Evolutionary conservation across 2,888 invertebrate species (phyloP), one percentile per base, ranked within the genome.

Genomic region (Teleiodes luculella): DNA sequence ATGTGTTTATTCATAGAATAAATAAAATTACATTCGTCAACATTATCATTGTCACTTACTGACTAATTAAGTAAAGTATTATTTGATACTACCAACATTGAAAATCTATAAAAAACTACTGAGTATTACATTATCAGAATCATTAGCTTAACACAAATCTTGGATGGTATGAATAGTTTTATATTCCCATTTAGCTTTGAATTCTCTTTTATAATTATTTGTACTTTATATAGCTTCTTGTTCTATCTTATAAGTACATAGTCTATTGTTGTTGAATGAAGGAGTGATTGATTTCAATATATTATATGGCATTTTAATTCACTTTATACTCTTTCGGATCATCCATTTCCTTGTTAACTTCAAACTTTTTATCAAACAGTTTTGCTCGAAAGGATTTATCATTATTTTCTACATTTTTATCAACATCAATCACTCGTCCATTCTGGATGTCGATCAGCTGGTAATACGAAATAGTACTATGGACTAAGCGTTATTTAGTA

Each of bases 1-100:
- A 55, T 64, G 61, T 63, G 31, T 83, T 86, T 86, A 86, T 87
- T 86, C 85, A 83, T 78, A 83, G 78, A 85, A 86, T 87, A 87
- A 87, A 87, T 86, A 84, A 33, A 33, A 74, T 70, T 62, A 65
- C 65, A 58, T 64, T 60, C 62, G 66, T 63, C 62, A 63, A 68
- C 52, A 47, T 37, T 33, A 43, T 43, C 43, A 35, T 35, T 50
- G 51, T 39, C 31, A 51, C 51, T 43, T 33, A 33, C 8, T 51
- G 51, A 51, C 51, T 51, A 51, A 41, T 41, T 28, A 50, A 24
- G 20, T 57, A 60, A 58, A 58, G 59, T 53, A 53, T 18, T 57
- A 56, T 60, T 58, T 43, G 49, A 47, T 52, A 61, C 41, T 58
- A 54, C 56, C 57, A 54, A 48, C 54, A 43, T 43, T 37, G 36